Base-by-base conservation (phyloP, 2,113 vertebrate genomes). In the Vicugna pacos region DNA sequence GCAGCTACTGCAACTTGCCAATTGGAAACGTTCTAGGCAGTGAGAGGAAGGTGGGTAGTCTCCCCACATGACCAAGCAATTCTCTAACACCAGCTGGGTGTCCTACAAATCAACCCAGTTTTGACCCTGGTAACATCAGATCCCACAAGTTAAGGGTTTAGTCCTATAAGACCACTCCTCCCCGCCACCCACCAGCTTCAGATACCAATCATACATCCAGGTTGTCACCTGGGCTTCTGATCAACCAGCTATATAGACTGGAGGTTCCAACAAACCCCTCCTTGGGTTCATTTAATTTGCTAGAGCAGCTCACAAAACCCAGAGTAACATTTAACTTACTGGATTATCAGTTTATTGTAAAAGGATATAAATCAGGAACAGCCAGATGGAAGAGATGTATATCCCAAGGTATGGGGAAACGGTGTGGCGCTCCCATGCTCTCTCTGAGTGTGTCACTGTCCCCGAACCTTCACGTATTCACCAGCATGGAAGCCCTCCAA, bases 341-440 rank as follows among this genome's bases (percentile, higher is more conserved):
- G 20, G 35, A 8, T 81, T 30, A 30, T 19, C 35, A 42, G 20
- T 50, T 50, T 35, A 48, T 50, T 62, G 50, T 28, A 35, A 76
- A 62, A 75, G 42, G 56, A 35, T 28, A 2, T 28, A 62, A 76
- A 11, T 35, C 42, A 28, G 86, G 46, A 62, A 89, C 20, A 76
- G 30, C 42, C 56, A 28, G 70, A 35, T 35, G 56, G 70, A 50
- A 76, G 56, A 35, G 56, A 75, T 1, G 3, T 30, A 17, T 11
- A 26, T 2, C 7, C 20, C 1, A 7, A 64, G 10, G 15, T n/a
- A 12, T 28, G 56, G 11, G 32, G 77, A 28, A n/a, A 62, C 11
- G 42, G 15, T 6, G 0, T 1, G 0, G 56, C 50, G 56, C 32
- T 52, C 24, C 42, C 4, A 4, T 19, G 4, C 38, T 11, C 76